These are phyloP conservation scores for Sebastolobus alascanus DNA, from an alignment of 2,797 vertebrate species.

Conservation along the genomic window DNA sequence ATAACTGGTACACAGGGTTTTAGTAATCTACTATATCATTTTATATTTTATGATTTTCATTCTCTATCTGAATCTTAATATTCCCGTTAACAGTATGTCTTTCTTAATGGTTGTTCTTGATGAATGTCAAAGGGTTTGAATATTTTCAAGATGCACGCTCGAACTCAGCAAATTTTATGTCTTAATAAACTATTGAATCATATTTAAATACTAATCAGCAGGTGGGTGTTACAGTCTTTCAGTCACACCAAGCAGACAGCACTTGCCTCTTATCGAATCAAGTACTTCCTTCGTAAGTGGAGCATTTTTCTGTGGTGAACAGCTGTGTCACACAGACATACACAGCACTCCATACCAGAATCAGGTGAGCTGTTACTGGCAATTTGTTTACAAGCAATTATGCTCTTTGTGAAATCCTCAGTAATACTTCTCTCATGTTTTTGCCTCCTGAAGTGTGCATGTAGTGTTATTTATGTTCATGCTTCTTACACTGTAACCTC, in stretches of 20 bases:
- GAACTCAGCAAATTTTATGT: not conserved
- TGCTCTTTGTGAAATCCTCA: not conserved
- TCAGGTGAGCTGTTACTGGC: conserved; percentile 1
- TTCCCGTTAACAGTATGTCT: not conserved
- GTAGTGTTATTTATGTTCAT: not conserved
- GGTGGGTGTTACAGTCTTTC: not conserved
- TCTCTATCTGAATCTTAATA: not conserved
- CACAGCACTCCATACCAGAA: not conserved
- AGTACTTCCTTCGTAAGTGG: not conserved
- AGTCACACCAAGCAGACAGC: not conserved
- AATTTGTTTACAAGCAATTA: not conserved
- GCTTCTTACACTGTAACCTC: too few species aligned
- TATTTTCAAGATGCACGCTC: not conserved
- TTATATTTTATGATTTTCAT: not conserved
- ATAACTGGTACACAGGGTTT: not conserved
- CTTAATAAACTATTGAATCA: not conserved
- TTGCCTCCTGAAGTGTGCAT: not conserved
- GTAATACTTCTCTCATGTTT: not conserved
- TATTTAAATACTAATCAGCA: not conserved
- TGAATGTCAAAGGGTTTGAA: not conserved
- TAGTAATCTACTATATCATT: not conserved
- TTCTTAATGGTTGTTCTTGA: too few species aligned
- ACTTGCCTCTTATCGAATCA: not conserved
- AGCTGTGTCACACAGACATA: not conserved
- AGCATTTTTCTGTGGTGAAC: not conserved